phyloP scores from a whole-genome alignment of 1,140 invertebrate species.

The Trachymyrmex septentrionalis region DNA sequence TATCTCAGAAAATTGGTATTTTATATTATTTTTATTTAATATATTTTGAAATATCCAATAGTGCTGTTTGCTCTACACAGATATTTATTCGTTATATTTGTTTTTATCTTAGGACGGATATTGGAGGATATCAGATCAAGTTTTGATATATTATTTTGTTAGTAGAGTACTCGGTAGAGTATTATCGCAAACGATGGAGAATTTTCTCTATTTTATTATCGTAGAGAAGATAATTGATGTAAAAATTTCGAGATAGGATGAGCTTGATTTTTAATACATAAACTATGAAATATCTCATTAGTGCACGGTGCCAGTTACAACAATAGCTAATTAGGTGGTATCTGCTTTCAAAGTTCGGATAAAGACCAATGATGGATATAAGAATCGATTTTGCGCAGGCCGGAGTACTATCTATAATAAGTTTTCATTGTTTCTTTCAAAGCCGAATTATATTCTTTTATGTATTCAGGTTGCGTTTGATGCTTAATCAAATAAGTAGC shows the following conservation, averaged over 20 bases:
- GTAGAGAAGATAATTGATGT: background rate
- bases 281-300: constrained; percentile 36
- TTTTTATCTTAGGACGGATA: constrained; percentile 18
- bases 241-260: background rate
- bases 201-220: constrained; percentile 2
- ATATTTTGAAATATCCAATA: constrained; percentile 9
- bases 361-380: constrained; percentile 38
- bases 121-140: background rate
- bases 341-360: constrained; percentile 30
- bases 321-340: constrained; percentile 36
- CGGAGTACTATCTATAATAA: constrained; percentile 14
- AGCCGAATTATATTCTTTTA: constrained; percentile 63
- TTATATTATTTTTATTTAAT: constrained; percentile 44
- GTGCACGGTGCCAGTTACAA: background rate
- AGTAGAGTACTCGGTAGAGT: background rate
- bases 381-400: constrained; percentile 42
- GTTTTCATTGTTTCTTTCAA: constrained; percentile 56
- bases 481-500: too few relatives aligned
- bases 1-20: background rate
- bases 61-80: background rate
- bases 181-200: background rate
- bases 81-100: constrained; percentile 12
- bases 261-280: background rate
- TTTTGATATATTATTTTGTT: background rate
- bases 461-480: background rate